Conservation (phyloP, 2,113 vertebrate species). For the Antechinus stuartii region DNA sequence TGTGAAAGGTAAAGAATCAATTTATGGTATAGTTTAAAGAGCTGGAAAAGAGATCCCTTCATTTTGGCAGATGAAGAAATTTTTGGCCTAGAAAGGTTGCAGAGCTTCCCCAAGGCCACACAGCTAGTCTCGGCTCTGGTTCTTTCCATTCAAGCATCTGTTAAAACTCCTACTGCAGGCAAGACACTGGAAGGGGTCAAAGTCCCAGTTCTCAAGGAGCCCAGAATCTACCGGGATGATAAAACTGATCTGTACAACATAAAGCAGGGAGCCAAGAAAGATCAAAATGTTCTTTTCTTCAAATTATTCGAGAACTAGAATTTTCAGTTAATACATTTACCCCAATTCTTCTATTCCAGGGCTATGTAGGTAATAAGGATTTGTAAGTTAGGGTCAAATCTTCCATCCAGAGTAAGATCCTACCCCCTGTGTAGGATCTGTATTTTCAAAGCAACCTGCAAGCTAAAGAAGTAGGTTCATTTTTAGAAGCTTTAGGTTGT, state of each 20-base stretch:
- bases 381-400: background rate
- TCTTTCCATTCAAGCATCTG: background rate
- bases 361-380: background rate
- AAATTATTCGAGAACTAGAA: background rate
- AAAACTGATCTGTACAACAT: background rate
- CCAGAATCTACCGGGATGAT: background rate
- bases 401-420: background rate
- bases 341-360: background rate
- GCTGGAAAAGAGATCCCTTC: background rate
- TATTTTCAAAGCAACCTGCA: background rate
- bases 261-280: background rate
- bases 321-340: background rate
- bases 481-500: background rate
- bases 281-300: background rate
- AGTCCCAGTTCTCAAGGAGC: background rate
- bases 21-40: background rate
- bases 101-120: conserved; percentile 1
- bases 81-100: background rate
- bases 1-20: background rate
- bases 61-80: background rate
- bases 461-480: background rate
- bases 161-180: background rate
- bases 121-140: background rate
- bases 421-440: background rate
- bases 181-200: background rate